phyloP scores from a whole-genome alignment of 2,797 vertebrate species.

The Crax fasciolata region DNA sequence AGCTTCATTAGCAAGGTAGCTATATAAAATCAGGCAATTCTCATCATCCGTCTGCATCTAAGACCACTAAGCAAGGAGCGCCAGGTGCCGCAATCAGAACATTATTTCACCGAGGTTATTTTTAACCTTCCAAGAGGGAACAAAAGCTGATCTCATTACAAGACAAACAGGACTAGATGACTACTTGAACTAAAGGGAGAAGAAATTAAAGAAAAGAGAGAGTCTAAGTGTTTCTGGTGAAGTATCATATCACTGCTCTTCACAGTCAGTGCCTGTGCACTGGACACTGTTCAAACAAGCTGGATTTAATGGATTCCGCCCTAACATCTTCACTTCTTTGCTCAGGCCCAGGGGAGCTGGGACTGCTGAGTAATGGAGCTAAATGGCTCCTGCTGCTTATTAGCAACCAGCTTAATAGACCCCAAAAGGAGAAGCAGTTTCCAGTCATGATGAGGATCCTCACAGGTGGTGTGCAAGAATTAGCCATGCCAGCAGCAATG shows the following conservation, averaged over 20 bases:
- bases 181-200: constrained; percentile 5
- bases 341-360: background rate
- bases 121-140: constrained; percentile 20
- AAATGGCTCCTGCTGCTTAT: background rate
- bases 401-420: background rate
- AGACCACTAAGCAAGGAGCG: background rate
- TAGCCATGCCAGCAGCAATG: background rate
- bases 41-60: background rate
- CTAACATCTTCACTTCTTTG: background rate
- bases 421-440: constrained; percentile 6
- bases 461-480: background rate
- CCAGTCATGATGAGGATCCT: background rate
- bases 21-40: background rate
- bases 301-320: fast-evolving
- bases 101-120: background rate
- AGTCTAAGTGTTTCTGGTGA: background rate
- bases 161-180: constrained; percentile 5
- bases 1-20: background rate
- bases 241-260: fast-evolving
- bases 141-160: background rate
- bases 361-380: background rate
- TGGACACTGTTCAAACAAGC: background rate
- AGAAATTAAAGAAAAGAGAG: background rate
- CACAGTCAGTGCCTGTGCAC: background rate
- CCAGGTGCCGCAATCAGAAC: constrained; percentile 2